A percentile compares a stretch with the other conserved stretches of the same genome.
phyloP scores from a whole-genome alignment of 2,888 invertebrate genomes.

The Erebia aethiops region DNA sequence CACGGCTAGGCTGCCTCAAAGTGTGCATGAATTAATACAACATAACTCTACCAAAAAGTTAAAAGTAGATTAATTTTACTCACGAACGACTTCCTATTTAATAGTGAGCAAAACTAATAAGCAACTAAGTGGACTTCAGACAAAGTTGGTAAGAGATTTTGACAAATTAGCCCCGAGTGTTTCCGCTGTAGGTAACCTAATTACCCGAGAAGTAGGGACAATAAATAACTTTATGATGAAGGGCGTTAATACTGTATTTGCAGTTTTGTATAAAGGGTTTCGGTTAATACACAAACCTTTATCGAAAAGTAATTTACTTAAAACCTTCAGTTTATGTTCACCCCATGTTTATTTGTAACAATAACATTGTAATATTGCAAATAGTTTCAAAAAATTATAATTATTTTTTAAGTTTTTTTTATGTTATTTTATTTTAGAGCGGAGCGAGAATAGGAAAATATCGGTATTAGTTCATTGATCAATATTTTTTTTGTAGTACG shows the following conservation, averaged over 20 bases:
- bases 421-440: too few species aligned
- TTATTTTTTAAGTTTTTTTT: too few species aligned
- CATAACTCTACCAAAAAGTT: background rate
- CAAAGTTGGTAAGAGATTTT: conserved; percentile 54
- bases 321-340: too few species aligned
- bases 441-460: too few species aligned
- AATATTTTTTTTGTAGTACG: too few species aligned
- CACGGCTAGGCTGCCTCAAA: too few species aligned
- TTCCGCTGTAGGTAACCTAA: conserved; percentile 63
- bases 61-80: background rate
- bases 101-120: conserved; percentile 42
- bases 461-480: too few species aligned
- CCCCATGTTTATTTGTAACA: too few species aligned
- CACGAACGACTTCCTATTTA: background rate
- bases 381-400: too few species aligned
- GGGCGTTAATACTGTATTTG: conserved; percentile 33
- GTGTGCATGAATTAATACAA: too few species aligned
- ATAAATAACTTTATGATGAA: conserved; percentile 53
- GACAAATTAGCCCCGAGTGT: conserved; percentile 70
- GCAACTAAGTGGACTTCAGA: conserved; percentile 44
- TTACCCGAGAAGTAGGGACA: conserved; percentile 67
- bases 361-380: too few species aligned
- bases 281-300: background rate
- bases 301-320: too few species aligned
- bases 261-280: conserved; percentile 27